Conservation (phyloP, 2,113 vertebrate genomes). For the Amia ocellicauda region DNA sequence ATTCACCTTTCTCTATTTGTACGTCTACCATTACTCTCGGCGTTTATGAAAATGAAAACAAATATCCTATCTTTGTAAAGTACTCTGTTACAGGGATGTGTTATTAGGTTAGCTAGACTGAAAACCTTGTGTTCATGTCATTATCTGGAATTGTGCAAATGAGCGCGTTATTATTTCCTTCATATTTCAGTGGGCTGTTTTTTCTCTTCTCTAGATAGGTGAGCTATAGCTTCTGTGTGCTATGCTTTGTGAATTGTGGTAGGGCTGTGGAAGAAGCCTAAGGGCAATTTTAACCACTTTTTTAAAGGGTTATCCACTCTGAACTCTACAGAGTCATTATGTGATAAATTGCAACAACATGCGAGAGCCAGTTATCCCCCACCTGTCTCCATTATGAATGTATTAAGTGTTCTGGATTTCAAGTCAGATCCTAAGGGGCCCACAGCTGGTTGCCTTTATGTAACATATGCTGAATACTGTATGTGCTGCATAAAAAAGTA, state of each 20-base stretch:
- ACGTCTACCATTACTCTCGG: too few species aligned
- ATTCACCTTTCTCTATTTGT: too few species aligned
- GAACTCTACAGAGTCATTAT: neutral
- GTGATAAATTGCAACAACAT: neutral
- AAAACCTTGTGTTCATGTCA: too few species aligned
- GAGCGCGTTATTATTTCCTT: too few species aligned
- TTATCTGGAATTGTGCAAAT: too few species aligned
- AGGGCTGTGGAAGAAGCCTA: neutral
- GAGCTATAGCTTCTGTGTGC: too few species aligned
- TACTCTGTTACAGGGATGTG: too few species aligned
- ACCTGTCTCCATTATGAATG: neutral
- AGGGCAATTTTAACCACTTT: neutral
- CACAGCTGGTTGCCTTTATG: constrained; percentile 29
- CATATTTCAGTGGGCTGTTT: too few species aligned
- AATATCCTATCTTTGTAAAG: too few species aligned
- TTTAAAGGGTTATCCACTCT: neutral
- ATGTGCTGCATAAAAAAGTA: constrained; percentile 40
- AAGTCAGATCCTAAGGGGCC: neutral
- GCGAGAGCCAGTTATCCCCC: neutral
- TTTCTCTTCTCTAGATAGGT: too few species aligned
- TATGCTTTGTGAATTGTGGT: neutral
- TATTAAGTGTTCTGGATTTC: neutral
- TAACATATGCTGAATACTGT: constrained; percentile 48
- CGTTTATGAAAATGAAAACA: too few species aligned
- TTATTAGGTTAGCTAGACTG: too few species aligned